A percentile compares a stretch with the other conserved stretches of the same genome.
Conservation (phyloP, 1,140 invertebrate species). For the Proctacanthus coquilletti region DNA sequence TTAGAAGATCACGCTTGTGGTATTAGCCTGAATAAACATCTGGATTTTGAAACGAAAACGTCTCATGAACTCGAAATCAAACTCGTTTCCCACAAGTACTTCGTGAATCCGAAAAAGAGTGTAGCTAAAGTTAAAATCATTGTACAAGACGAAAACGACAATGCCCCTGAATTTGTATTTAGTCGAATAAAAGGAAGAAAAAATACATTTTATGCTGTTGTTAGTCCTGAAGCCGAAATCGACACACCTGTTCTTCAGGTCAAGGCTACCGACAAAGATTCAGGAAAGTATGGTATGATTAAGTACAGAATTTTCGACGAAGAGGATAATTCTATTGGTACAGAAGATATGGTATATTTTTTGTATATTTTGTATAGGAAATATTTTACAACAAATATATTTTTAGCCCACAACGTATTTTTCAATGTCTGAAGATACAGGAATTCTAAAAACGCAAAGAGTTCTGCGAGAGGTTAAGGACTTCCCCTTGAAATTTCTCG, state of each 20-base stretch:
- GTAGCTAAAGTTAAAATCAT: slow-evolving; percentile 62
- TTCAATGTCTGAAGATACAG: slow-evolving; percentile 51
- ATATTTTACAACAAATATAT: background rate
- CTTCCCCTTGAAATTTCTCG: slow-evolving; percentile 56
- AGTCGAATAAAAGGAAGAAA: slow-evolving; percentile 32
- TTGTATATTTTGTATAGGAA: background rate
- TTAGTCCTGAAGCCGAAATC: slow-evolving; percentile 51
- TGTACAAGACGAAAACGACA: slow-evolving; percentile 76
- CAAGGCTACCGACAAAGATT: slow-evolving; percentile 66
- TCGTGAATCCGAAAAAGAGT: slow-evolving; percentile 57
- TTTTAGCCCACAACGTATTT: slow-evolving; percentile 40
- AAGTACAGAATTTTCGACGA: slow-evolving; percentile 40
- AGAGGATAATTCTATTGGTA: slow-evolving; percentile 35
- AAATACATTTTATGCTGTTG: slow-evolving; percentile 52
- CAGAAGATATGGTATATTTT: slow-evolving; percentile 19
- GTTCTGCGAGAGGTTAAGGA: slow-evolving; percentile 49
- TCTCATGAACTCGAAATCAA: slow-evolving; percentile 61
- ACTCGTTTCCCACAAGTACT: slow-evolving; percentile 55
- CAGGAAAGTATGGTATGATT: slow-evolving; percentile 59
- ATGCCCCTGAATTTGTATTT: slow-evolving; percentile 64
- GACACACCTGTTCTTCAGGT: slow-evolving; percentile 55
- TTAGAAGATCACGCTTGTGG: slow-evolving; percentile 65
- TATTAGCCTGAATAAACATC: slow-evolving; percentile 44
- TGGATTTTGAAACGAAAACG: slow-evolving; percentile 61
- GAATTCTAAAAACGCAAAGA: slow-evolving; percentile 54